phyloP scores from a whole-genome alignment of 2,888 invertebrate genomes.

The Prosapia bicincta region DNA sequence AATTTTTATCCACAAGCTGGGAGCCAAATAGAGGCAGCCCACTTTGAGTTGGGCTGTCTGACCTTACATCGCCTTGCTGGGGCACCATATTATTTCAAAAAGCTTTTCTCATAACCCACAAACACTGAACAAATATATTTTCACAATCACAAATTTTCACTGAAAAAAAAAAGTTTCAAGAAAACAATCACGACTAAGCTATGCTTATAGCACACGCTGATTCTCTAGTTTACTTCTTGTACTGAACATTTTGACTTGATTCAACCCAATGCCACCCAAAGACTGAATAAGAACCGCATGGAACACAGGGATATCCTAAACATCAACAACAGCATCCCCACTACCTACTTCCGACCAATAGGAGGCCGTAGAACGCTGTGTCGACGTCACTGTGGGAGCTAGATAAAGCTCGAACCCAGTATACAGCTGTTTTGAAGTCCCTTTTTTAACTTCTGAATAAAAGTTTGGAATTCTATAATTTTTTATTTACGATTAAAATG shows the following conservation, averaged over 20 bases:
- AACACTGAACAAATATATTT: conserved; percentile 24
- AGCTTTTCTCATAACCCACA: conserved; percentile 24
- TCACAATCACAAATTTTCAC: conserved; percentile 15
- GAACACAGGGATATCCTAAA: neutral
- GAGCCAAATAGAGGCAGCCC: conserved; percentile 81
- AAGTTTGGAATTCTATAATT: too few species aligned
- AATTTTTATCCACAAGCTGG: conserved; percentile 84
- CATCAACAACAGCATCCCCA: neutral
- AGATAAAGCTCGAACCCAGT: neutral
- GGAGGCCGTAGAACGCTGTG: neutral
- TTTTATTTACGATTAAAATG: too few species aligned
- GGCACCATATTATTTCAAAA: conserved; percentile 59
- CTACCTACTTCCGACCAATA: neutral
- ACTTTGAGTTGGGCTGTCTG: conserved; percentile 57
- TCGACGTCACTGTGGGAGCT: neutral
- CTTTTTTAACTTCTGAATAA: too few species aligned
- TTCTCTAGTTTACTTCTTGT: neutral
- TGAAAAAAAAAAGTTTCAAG: neutral
- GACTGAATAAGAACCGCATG: neutral
- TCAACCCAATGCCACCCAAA: neutral
- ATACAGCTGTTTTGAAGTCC: conserved; percentile 2
- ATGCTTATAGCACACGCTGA: neutral
- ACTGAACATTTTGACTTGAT: neutral
- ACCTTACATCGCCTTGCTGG: conserved; percentile 55
- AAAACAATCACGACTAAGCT: neutral